Evolutionary conservation across 2,113 vertebrate genomes (phyloP).

Genomic region (Guaruba guarouba): DNA sequence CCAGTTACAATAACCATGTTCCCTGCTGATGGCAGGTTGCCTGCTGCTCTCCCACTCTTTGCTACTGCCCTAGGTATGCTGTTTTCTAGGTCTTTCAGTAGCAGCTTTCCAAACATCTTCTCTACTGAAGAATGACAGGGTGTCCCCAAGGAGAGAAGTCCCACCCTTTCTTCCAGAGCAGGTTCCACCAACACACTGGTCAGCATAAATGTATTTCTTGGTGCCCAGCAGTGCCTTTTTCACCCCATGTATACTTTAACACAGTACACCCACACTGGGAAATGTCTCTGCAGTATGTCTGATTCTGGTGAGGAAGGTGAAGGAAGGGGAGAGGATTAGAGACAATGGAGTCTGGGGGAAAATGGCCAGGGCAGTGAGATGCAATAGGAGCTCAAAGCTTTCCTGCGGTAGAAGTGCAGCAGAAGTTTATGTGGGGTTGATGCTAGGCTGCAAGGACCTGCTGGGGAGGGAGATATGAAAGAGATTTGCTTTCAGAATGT

Average conservation of each 20-base stretch:
- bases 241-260: not conserved
- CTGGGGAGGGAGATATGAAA: not conserved
- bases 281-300: not conserved
- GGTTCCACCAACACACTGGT: not conserved
- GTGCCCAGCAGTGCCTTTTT: not conserved
- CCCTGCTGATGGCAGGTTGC: not conserved
- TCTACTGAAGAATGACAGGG: not conserved
- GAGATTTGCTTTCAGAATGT: not conserved
- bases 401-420: not conserved
- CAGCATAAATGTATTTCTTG: not conserved
- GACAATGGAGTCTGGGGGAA: not conserved
- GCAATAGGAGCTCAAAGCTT: not conserved
- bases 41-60: not conserved
- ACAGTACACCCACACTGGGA: not conserved
- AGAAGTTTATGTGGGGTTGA: not conserved
- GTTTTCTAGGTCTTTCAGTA: not conserved
- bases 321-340: not conserved
- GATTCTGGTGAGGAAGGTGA: not conserved
- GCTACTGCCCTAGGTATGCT: not conserved
- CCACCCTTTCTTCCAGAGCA: not conserved
- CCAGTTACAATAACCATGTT: not conserved
- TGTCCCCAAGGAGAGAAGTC: not conserved
- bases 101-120: not conserved
- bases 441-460: not conserved
- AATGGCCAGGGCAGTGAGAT: not conserved